Conservation (phyloP, 2,113 vertebrate genomes). For the Labeo rohita region DNA sequence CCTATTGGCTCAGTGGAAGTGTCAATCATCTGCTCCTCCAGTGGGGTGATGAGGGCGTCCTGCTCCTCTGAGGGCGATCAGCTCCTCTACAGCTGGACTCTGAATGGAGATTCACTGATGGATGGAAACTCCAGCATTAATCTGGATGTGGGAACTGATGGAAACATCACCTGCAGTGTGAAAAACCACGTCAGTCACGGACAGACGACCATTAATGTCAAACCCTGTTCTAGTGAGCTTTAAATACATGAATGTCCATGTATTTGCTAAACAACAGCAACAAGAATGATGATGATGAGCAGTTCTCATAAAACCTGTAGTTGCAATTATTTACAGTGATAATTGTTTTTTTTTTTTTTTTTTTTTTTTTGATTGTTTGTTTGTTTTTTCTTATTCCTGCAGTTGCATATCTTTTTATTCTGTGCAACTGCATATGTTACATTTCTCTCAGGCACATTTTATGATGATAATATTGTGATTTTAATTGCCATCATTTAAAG, state of each 20-base stretch:
- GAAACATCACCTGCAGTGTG: conserved; percentile 28
- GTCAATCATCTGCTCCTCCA: conserved; percentile 16
- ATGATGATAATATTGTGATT: no score
- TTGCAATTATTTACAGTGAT: no score
- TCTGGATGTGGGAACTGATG: background rate
- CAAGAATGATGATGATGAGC: no score
- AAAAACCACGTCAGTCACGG: conserved; percentile 33
- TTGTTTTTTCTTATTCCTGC: no score
- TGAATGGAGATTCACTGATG: background rate
- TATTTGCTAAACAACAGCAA: no score
- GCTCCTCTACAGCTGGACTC: conserved; percentile 24
- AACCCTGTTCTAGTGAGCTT: conserved; percentile 29
- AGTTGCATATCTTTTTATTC: no score
- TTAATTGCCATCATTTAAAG: no score
- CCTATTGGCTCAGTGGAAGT: conserved; percentile 28
- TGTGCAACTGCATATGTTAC: no score
- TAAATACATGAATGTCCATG: background rate
- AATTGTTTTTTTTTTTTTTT: no score
- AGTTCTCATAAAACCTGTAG: no score
- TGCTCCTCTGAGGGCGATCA: conserved; percentile 40
- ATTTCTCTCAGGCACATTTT: no score
- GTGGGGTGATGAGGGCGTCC: background rate
- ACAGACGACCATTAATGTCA: background rate
- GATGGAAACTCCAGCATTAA: background rate
- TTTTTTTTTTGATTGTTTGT: no score